phyloP scores from a whole-genome alignment of 1,140 invertebrate genomes.

The Frieseomelitta varia region DNA sequence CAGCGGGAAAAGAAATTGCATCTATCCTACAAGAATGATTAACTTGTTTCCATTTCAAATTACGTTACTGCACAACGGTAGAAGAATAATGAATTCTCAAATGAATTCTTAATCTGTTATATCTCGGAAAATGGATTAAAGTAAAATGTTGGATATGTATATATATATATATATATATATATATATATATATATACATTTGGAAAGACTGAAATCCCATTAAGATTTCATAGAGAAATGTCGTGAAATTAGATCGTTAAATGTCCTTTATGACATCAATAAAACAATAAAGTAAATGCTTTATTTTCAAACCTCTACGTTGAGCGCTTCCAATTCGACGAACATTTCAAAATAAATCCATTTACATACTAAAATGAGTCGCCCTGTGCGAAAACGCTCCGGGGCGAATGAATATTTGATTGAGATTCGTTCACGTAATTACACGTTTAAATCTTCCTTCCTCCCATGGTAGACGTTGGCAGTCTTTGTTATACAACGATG shows the following conservation, averaged over 20 bases:
- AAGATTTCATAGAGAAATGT: background rate
- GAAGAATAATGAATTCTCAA: background rate
- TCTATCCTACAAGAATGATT: background rate
- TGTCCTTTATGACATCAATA: background rate
- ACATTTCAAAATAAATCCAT: background rate
- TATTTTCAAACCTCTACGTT: background rate
- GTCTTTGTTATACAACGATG: constrained; percentile 16
- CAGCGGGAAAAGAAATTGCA: background rate
- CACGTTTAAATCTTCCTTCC: constrained; percentile 18
- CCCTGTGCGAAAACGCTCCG: background rate
- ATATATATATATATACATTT: background rate
- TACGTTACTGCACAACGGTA: background rate
- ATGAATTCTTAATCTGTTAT: background rate
- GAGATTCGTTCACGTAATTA: constrained; percentile 21
- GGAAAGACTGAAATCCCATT: background rate
- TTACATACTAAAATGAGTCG: background rate
- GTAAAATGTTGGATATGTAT: background rate
- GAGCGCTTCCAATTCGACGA: background rate
- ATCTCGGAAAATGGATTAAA: background rate
- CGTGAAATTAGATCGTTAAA: background rate
- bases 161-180: too few relatives aligned
- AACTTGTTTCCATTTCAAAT: background rate
- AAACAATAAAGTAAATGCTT: background rate
- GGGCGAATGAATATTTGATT: background rate
- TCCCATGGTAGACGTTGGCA: background rate